phyloP scores from a whole-genome alignment of 2,113 vertebrate species.

The Haliaeetus leucogaster region DNA sequence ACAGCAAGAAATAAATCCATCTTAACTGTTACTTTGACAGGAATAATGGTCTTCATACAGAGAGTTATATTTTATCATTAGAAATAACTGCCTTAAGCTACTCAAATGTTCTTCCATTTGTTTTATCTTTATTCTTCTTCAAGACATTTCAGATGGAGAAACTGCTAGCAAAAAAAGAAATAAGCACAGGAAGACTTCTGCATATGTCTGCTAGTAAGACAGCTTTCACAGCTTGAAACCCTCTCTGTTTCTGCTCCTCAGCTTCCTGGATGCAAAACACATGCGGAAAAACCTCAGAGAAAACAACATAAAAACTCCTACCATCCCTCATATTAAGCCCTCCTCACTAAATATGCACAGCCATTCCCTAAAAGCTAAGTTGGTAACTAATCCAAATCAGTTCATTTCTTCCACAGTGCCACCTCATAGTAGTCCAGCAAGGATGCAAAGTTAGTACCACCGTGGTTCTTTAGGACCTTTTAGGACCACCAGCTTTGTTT shows the following conservation, averaged over 20 bases:
- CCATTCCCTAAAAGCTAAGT: background rate
- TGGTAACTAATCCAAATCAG: background rate
- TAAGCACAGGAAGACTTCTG: background rate
- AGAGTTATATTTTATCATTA: conserved; percentile 38
- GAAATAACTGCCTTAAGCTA: conserved; percentile 40
- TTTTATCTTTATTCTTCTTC: background rate
- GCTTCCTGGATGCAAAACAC: background rate
- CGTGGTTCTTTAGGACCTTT: background rate
- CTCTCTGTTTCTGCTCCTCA: background rate
- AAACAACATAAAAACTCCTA: background rate
- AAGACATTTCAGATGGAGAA: background rate
- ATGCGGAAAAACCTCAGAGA: background rate
- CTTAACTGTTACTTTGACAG: conserved; percentile 45
- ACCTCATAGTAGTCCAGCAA: background rate
- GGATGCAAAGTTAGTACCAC: background rate
- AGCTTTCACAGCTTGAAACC: conserved; percentile 17
- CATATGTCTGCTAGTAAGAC: background rate
- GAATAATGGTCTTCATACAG: conserved; percentile 48
- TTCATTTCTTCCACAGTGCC: background rate
- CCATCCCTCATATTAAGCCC: background rate
- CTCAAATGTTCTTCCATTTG: conserved; percentile 11
- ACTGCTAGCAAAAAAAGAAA: background rate
- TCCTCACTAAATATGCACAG: background rate
- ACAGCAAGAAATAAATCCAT: conserved; percentile 53
- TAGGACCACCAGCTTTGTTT: background rate